Evolutionary conservation across 2,888 invertebrate species (phyloP), one percentile per base, ranked within the genome.

Genomic region (Papilio gigon): DNA sequence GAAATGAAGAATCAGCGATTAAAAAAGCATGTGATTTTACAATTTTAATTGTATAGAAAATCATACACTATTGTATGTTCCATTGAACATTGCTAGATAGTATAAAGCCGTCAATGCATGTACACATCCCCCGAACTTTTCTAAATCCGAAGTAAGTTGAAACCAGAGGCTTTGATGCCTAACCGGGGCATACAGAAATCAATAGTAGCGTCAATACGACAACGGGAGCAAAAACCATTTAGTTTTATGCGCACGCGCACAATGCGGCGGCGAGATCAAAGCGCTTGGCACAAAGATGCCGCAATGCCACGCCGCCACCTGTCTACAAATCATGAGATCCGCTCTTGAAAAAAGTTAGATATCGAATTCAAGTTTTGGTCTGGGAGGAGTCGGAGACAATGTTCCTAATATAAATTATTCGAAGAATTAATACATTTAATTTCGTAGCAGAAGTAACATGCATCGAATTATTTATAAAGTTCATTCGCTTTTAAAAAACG

Each of bases 291-390:
- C 84, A 89, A 87, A 89, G 85, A 82, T 74, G 83, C 90, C 90
- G 89, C 86, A 78, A 80, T 76, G 76, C 85, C 80, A 83, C 84
- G 82, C 84, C 85, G 85, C 89, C 91, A 90, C 91, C 91, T 91
- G 91, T 86, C 87, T 82, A 84, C 85, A 85, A 88, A 88, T 86
- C 89, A 88, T 89, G 90, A 86, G 90, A 90, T 89, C 84, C 81
- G 78, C 80, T 82, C 79, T 80, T 76, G 78, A 82, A 82, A 82
- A 82, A 81, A 65, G 60, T 56, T 44, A 65, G 50, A 69, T 65
- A 69, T 69, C 42, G 27, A 73, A 70, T 65, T 71, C 40, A 66
- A 68, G 64, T 67, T 68, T 65, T 30, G 47, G 14, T 59, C 66
- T 53, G 40, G 50, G 42, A 9, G 20, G n/a, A 22, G 58, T 40